Base-by-base conservation (phyloP, 2,797 vertebrate genomes). In the Limosa lapponica region DNA sequence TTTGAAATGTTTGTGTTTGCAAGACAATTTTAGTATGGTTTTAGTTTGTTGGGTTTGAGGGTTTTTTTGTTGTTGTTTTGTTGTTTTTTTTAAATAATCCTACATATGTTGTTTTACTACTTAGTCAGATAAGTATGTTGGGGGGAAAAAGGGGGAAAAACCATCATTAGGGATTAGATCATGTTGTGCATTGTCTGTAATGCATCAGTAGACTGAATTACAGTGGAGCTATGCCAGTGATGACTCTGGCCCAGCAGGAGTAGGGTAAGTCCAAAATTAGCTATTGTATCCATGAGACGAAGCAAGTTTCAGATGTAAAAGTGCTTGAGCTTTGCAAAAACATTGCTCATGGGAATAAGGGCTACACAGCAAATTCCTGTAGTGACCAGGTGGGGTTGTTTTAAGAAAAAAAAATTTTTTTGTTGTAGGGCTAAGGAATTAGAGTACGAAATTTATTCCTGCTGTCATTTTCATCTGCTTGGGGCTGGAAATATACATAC, bases 181-280 rank as follows among this genome's bases (percentile, higher is more conserved):
- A 71, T 87, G 44, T 93, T 94, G 66, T 94, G 83, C 89, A 84
- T 95, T 91, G 85, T 95, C 87, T 88, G 82, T 92, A 95, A 78
- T 73, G 87, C 93, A 94, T 93, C 90, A 84, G 80, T 92, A 69
- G 91, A 72, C 86, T 94, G 86, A 93, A 84, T 87, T 96, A 73
- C 48, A 77, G 94, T 95, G 95, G 95, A 96, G 90, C 88, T 82
- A 43, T 90, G 93, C 93, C 95, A 96, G 95, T 34, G 96, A 95
- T 93, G 96, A 95, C 93, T 96, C 67, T 90, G 94, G 77, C 93
- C 96, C 90, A 94, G 91, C 88, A 94, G 77, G 91, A 95, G 90
- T 69, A 92, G 93, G 90, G 70, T 94, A 87, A 71, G 88, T 92
- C 95, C 96, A 96, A 97, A 97, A 95, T 97, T 96, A 96, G 90